These are phyloP conservation scores for Parnassius mnemosyne DNA, from an alignment of 2,888 invertebrate species.

Conservation along the genomic window DNA sequence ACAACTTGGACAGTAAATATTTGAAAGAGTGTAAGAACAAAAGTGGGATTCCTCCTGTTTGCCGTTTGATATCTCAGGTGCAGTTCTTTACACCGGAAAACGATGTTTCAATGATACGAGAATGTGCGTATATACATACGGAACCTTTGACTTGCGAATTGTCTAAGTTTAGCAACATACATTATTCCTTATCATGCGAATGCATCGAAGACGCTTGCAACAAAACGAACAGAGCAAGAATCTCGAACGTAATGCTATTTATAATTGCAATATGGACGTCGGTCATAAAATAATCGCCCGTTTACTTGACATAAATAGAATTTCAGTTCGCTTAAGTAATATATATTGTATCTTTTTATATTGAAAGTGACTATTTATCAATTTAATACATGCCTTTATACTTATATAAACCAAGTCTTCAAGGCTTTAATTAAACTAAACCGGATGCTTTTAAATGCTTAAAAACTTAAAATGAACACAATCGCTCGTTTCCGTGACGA, in stretches of 20 bases:
- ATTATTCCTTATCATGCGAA: conserved; percentile 63
- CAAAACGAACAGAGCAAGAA: conserved; percentile 28
- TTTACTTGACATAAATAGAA: not conserved
- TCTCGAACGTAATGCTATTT: conserved; percentile 5
- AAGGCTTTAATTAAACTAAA: conserved; percentile 12
- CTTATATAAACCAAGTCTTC: not conserved
- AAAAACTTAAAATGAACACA: no score
- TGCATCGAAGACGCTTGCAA: conserved; percentile 64
- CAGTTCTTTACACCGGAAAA: conserved; percentile 55
- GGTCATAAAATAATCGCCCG: conserved; percentile 12
- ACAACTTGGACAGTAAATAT: conserved; percentile 46
- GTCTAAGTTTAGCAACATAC: conserved; percentile 57
- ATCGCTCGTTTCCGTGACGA: no score
- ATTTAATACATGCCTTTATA: not conserved
- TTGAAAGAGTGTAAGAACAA: conserved; percentile 48
- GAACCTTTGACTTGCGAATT: conserved; percentile 46
- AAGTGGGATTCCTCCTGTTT: conserved; percentile 43
- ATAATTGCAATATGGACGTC: conserved; percentile 15
- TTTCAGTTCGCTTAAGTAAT: no score
- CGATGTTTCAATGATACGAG: conserved; percentile 54
- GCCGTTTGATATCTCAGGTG: conserved; percentile 57
- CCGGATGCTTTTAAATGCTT: conserved; percentile 6
- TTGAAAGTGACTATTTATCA: not conserved
- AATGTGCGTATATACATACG: conserved; percentile 61
- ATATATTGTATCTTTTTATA: not conserved